Conservation (phyloP, 2,797 vertebrate genomes). For the Loris lydekkerianus region DNA sequence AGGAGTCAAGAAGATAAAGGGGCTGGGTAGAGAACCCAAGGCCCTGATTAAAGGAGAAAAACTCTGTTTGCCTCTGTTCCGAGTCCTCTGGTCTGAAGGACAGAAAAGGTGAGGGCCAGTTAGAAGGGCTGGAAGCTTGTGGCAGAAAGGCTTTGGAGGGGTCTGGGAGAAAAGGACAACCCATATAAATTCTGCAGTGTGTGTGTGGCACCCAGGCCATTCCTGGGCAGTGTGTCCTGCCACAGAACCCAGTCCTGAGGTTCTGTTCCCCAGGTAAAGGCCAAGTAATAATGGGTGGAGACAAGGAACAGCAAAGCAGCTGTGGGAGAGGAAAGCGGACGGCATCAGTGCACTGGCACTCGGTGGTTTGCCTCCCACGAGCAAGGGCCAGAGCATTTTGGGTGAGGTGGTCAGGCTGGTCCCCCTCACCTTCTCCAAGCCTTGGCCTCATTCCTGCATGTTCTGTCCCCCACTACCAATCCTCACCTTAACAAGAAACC, state of each 20-base stretch:
- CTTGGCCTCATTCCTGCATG: slow-evolving; percentile 26
- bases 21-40: neutral
- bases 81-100: neutral
- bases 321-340: neutral
- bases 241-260: neutral
- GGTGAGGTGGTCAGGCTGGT: neutral
- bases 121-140: neutral
- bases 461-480: neutral
- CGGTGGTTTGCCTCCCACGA: neutral
- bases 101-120: neutral
- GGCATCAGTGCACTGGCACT: neutral
- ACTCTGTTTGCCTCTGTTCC: neutral
- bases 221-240: neutral
- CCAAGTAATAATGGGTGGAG: neutral
- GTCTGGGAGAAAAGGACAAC: slow-evolving; percentile 27
- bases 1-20: neutral
- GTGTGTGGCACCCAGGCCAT: neutral
- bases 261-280: neutral
- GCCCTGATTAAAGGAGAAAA: neutral
- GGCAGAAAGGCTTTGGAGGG: neutral
- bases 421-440: neutral
- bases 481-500: slow-evolving; percentile 48
- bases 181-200: neutral
- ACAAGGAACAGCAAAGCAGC: neutral
- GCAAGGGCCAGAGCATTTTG: neutral